Percentiles rank a stretch among this genome's conserved stretches.
These are phyloP conservation scores for Cacoxenus indagator DNA, from an alignment of 2,888 invertebrate genomes.

Conservation along the genomic window DNA sequence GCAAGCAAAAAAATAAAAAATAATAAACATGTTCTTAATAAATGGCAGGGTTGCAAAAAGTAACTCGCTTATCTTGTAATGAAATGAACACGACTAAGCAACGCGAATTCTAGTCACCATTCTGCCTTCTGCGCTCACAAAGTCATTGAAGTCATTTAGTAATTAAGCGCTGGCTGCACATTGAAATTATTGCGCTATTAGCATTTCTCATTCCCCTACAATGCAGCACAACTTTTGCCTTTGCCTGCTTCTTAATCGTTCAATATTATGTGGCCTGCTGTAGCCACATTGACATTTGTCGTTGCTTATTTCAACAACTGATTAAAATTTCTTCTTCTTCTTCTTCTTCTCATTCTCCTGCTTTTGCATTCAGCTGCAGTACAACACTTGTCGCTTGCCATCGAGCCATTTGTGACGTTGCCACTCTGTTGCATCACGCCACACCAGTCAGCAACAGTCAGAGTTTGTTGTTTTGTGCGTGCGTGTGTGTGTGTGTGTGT, in stretches of 20 bases:
- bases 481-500: slow-evolving; percentile 42
- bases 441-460: no score
- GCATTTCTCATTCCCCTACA: background rate
- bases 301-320: no score
- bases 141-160: background rate
- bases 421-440: slow-evolving; percentile 60
- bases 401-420: slow-evolving; percentile 53
- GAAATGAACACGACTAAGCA: no score
- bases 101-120: background rate
- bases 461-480: background rate
- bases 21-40: no score
- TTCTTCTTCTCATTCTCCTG: background rate
- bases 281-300: no score
- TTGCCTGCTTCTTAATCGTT: no score
- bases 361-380: background rate
- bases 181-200: background rate
- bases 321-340: no score
- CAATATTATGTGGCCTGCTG: no score
- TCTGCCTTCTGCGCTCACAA: background rate
- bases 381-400: background rate
- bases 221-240: background rate
- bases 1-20: no score
- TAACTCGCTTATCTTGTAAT: no score
- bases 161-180: background rate
- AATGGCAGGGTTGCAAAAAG: no score